Evolutionary conservation across 2,797 vertebrate genomes (phyloP).

Genomic region (Chelon auratus): DNA sequence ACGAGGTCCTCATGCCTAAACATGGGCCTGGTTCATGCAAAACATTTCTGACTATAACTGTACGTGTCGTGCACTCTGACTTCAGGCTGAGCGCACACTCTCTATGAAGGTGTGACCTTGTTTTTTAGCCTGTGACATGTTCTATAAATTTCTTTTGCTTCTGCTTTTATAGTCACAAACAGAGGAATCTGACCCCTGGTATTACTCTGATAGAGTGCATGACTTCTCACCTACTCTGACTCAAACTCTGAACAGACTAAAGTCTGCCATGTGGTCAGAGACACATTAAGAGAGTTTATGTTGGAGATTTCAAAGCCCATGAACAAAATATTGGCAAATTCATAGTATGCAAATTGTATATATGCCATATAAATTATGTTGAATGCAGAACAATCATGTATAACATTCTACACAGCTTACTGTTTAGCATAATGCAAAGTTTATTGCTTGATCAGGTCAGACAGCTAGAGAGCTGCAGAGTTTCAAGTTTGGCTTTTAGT

Average conservation of each 20-base stretch:
- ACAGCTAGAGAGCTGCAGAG: constrained; percentile 42
- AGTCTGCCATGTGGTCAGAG: constrained; percentile 10
- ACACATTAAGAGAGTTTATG: constrained; percentile 1
- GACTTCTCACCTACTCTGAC: constrained; percentile 23
- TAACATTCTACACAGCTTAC: constrained; percentile 3
- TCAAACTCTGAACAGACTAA: constrained; percentile 13
- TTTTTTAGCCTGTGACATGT: neutral
- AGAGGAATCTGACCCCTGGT: too few relatives aligned
- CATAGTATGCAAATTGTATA: neutral
- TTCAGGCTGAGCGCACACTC: neutral
- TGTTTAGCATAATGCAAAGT: constrained; percentile 9
- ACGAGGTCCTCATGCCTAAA: constrained; percentile 13
- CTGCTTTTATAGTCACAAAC: neutral
- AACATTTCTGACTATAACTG: constrained; percentile 26
- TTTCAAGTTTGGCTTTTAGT: constrained; percentile 36
- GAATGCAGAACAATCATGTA: constrained; percentile 15
- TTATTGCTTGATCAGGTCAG: constrained; percentile 28
- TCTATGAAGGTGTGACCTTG: too few relatives aligned
- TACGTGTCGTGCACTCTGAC: constrained; percentile 13
- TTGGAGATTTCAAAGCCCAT: constrained; percentile 8
- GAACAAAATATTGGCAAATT: neutral
- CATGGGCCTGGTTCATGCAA: constrained; percentile 22
- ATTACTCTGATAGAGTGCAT: constrained; percentile 7
- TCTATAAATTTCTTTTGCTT: too few relatives aligned
- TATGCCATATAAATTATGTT: too few relatives aligned